Evolutionary conservation across 2,888 invertebrate genomes (phyloP), one percentile per base, ranked within the genome.

Genomic region (Scrobipalpa atriplicella): DNA sequence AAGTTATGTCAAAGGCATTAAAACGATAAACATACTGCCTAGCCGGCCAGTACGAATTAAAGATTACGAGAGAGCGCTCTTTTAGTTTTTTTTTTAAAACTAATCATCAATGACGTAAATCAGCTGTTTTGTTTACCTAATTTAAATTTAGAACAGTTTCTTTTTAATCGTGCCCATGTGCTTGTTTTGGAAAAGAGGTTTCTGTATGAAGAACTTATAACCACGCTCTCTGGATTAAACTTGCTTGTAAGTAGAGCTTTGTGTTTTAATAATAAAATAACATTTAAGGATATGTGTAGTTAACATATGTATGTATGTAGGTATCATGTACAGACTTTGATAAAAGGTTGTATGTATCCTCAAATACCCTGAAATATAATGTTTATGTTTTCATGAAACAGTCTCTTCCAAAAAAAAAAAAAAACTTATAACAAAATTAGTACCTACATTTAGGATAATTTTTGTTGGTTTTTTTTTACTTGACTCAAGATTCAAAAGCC

Each of bases 21-120:
- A 74, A 86, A 83, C 76, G 78, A 79, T 81, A 81, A 82, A 76
- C 76, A 68, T 72, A 71, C 68, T 71, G 70, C 70, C 66, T 64
- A 69, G 68, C 74, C 78, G 71, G 82, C 80, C 86, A 87, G 87
- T 87, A 72, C 72, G 73, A 75, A 74, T 77, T 76, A 73, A 72
- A 74, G 75, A 67, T 65, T 72, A 61, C 56, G 21, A 66, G 66
- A 41, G 41, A 62, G 64, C 58, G 66, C 38, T 68, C 62, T 54
- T 68, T 69, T 63, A 65, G 39, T 70, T 68, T 69, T 51, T 61
- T 64, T 65, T 64, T 41, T 54, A 65, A 63, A 66, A 56, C 18
- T n/a, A 41, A 64, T 60, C 11, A 6, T 64, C 62, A 19, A 67
- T 69, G 66, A 58, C 63, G 69, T 67, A 63, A 61, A 47, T 62